Conservation (phyloP, 2,113 vertebrate genomes). For the Lycaon pictus region DNA sequence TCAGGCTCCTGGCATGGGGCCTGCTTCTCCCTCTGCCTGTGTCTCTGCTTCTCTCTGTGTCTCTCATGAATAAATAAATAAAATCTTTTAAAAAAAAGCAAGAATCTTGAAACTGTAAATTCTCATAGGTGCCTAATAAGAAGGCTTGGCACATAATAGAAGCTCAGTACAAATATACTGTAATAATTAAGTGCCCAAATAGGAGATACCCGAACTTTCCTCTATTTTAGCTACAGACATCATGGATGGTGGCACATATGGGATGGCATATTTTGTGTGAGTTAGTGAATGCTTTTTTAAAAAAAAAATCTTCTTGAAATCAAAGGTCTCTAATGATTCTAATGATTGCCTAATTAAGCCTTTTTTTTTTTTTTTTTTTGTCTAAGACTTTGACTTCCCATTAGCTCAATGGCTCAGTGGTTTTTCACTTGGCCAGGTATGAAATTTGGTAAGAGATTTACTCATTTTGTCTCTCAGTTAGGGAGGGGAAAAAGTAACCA, state of each 20-base stretch:
- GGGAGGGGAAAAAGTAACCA: neutral
- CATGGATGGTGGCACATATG: accelerated
- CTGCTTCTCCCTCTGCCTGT: too few species aligned
- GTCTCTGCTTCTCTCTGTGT: too few species aligned
- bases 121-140: neutral
- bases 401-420: neutral
- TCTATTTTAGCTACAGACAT: neutral
- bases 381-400: conserved; percentile 40
- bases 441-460: conserved; percentile 71
- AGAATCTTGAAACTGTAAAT: neutral
- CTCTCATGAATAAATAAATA: too few species aligned
- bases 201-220: neutral
- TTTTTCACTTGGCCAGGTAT: neutral
- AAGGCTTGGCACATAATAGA: neutral
- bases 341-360: conserved; percentile 74
- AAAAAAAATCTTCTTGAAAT: conserved; percentile 8
- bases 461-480: conserved; percentile 4
- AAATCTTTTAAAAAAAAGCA: neutral
- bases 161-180: neutral
- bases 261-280: neutral
- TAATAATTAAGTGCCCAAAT: neutral
- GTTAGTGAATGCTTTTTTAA: conserved; percentile 15
- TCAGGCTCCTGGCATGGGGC: too few species aligned
- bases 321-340: conserved; percentile 58
- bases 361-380: conserved; percentile 76